Base-by-base conservation (phyloP, 2,113 vertebrate species). In the Gobiocypris rarus region DNA sequence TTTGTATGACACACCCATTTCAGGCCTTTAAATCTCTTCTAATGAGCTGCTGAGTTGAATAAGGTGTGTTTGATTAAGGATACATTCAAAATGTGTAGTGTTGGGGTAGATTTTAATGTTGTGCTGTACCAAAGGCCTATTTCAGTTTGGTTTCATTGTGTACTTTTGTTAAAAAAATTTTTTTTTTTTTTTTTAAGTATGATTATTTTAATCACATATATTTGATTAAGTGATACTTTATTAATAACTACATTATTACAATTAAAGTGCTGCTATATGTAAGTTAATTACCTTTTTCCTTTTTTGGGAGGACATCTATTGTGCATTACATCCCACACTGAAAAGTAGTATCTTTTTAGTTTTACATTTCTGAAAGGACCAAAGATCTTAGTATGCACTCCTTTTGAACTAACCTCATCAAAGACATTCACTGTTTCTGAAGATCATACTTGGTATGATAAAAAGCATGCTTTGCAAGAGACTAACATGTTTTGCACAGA, bases 261-360 rank as follows among this genome's bases (percentile, higher is more conserved):
- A 43, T 48, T 79, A 79, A 79, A 79, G 76, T 61, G 56, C 56
- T 79, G 15, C 56, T 11, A 79, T 11, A 79, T 43, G n/a, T 26
- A 11, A 45, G 45, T 70, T 22, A n/a, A 43, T 43, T n/a, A 24
- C 4, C 4, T n/a, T 45, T 43, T 24, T 22, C 22, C 11, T 71
- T 71, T 71, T 8, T 14, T n/a, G n/a, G 69, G 10, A 3, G 69
- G 69, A 71, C 45, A 45, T 73, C 7, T 26, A 15, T 48, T 8
- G 1, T 14, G 70, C n/a, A 73, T 24, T 45, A 14, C 11, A 45
- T 7, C 1, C n/a, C 11, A 73, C 11, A 8, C 1, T 45, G 22
- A 73, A 45, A 14, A 41, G 38, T 24, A 26, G 41, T 45, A 69
- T 38, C 31, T 41, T 31, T 31, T 31, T 31, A 4, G 1, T 45